phyloP scores from a whole-genome alignment of 2,888 invertebrate species.

The Cephus spinipes region DNA sequence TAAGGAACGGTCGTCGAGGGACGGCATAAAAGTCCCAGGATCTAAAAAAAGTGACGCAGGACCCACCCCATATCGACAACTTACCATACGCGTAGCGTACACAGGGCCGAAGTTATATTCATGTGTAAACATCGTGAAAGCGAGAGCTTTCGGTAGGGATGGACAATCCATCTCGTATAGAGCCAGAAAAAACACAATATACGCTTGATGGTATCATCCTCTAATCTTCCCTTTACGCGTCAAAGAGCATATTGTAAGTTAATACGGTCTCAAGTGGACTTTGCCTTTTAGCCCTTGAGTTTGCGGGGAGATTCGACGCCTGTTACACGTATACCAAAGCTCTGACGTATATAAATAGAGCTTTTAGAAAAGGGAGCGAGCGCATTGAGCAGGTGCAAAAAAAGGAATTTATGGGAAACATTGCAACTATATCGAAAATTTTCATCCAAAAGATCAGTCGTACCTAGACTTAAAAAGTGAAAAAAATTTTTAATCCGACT shows the following conservation, averaged over 20 bases:
- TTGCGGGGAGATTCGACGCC: not conserved
- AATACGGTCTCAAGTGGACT: slow-evolving; percentile 4
- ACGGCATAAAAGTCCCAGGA: not conserved
- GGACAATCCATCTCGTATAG: not conserved
- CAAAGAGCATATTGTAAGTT: slow-evolving; percentile 4
- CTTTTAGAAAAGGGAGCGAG: not conserved
- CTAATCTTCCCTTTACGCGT: not conserved
- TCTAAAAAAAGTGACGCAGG: not conserved
- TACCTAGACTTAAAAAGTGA: not conserved
- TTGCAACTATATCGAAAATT: not conserved
- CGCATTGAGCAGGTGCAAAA: not conserved
- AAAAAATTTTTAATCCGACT: not conserved
- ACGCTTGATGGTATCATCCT: not conserved
- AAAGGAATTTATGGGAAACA: not conserved
- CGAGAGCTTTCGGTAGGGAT: not conserved
- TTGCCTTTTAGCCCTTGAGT: not conserved
- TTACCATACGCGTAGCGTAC: not conserved
- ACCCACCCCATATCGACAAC: not conserved
- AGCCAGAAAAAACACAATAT: not conserved
- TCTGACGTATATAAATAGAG: not conserved
- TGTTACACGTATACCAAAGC: not conserved
- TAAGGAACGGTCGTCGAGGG: not conserved
- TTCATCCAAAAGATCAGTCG: too few species aligned
- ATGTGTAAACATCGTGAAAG: not conserved
- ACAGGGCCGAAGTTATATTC: not conserved